A percentile compares a stretch with the other conserved stretches of the same genome.
phyloP scores from a whole-genome alignment of 2,113 vertebrate species.

The Bubo bubo region DNA sequence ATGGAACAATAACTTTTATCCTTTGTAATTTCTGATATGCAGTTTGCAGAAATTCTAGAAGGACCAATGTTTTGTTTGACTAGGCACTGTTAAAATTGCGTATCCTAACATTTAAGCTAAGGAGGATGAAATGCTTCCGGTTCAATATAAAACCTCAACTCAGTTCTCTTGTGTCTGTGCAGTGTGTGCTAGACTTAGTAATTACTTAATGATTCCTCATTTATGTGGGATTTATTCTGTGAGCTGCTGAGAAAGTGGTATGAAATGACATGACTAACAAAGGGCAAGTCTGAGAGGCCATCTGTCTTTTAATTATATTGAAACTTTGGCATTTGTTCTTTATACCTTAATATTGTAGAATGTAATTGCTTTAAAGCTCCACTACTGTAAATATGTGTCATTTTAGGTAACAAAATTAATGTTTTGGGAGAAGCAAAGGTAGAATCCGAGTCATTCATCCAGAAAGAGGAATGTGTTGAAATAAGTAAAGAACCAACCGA shows the following conservation, averaged over 20 bases:
- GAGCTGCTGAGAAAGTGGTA: background rate
- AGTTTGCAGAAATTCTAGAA: background rate
- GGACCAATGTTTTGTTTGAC: background rate
- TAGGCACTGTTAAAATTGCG: background rate
- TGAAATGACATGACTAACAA: background rate
- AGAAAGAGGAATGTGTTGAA: slow-evolving; percentile 73
- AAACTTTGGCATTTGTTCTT: background rate
- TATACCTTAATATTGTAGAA: background rate
- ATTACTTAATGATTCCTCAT: background rate
- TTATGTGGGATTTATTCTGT: background rate
- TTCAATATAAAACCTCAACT: background rate
- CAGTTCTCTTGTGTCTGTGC: background rate
- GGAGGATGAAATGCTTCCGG: background rate
- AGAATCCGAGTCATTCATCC: slow-evolving; percentile 2
- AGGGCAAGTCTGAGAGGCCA: background rate
- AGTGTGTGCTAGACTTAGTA: background rate
- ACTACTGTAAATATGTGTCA: background rate
- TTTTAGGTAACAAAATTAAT: slow-evolving; percentile 60
- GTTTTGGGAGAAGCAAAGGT: slow-evolving; percentile 54
- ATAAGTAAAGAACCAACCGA: slow-evolving; percentile 67
- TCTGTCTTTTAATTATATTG: background rate
- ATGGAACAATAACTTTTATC: background rate
- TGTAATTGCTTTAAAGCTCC: background rate
- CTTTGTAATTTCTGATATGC: background rate
- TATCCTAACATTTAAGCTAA: background rate